These are phyloP conservation scores for Setophaga petechia DNA, from an alignment of 2,113 vertebrate genomes.

Conservation along the genomic window DNA sequence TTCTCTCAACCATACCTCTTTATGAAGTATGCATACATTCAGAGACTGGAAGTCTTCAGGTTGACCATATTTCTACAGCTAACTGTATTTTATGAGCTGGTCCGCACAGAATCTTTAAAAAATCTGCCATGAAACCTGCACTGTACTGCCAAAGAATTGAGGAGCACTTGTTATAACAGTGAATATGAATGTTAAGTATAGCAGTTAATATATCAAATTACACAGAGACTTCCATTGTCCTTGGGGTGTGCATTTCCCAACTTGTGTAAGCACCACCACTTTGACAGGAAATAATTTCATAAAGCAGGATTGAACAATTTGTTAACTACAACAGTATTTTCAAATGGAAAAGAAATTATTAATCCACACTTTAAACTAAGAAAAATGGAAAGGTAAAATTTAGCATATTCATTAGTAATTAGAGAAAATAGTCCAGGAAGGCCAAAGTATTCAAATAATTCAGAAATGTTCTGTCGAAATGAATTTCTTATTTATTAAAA, in stretches of 20 bases:
- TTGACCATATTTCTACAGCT: conserved; percentile 8
- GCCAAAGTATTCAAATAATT: conserved; percentile 37
- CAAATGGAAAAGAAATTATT: conserved; percentile 2
- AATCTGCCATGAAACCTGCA: conserved; percentile 4
- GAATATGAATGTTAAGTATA: neutral
- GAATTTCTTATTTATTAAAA: conserved; percentile 64
- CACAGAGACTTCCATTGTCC: neutral
- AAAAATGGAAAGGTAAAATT: neutral
- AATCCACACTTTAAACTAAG: conserved; percentile 3
- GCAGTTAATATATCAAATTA: neutral
- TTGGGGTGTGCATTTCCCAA: neutral
- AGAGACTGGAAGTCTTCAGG: neutral
- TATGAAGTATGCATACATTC: neutral
- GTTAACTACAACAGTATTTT: conserved; percentile 8
- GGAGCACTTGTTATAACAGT: neutral
- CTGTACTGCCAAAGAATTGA: conserved; percentile 10
- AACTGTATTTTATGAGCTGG: neutral
- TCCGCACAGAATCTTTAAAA: conserved; percentile 11
- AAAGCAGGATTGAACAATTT: conserved; percentile 12
- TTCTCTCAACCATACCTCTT: neutral
- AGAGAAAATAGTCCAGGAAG: neutral
- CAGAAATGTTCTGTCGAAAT: conserved; percentile 42
- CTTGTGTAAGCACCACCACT: neutral
- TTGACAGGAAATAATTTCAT: neutral
- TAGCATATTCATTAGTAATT: neutral